Evolutionary conservation across 2,888 invertebrate species (phyloP), one percentile per base, ranked within the genome.

Genomic region (Dione vanillae): DNA sequence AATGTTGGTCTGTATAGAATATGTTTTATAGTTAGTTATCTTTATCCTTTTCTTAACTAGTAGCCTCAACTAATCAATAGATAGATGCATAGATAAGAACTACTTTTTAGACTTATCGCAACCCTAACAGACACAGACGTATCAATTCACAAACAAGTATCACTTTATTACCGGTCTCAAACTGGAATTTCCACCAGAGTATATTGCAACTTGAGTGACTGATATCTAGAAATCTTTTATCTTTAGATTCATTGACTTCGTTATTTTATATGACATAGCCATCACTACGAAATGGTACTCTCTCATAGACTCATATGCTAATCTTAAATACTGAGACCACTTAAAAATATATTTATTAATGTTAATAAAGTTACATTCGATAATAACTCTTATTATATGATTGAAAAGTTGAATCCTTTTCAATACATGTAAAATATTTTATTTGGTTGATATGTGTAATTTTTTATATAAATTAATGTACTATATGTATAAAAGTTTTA

Each of bases 131-230:
- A 54, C 52, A 65, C 65, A 64, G 20, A 67, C 27, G 14, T 69
- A 65, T 69, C 56, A 56, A 40, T 69, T 69, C 56, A 65, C 35
- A 65, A 65, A 69, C 65, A 41, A 58, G 65, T 69, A 65, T 58
- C 49, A 65, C 67, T 20, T 67, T 14, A 58, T 65, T 58, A 69
- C 69, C 69, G 69, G 65, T 69, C 47, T 51, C 10, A 65, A 69
- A 69, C 67, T 59, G 37, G 67, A 52, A 61, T 16, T 67, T 43
- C 49, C 12, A 58, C 67, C 41, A 52, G 41, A 16, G 27, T 41
- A 65, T 52, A 43, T 52, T 41, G 27, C 52, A 64, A 37, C 49
- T 64, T 5, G 37, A 47, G 37, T 49, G 64, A 20, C 37, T 49
- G 35, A 64, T 64, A 64, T 64, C 49, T 49, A 51, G 16, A 64